Base-by-base conservation (phyloP, 2,888 invertebrate genomes). In the Eulithis prunata region DNA sequence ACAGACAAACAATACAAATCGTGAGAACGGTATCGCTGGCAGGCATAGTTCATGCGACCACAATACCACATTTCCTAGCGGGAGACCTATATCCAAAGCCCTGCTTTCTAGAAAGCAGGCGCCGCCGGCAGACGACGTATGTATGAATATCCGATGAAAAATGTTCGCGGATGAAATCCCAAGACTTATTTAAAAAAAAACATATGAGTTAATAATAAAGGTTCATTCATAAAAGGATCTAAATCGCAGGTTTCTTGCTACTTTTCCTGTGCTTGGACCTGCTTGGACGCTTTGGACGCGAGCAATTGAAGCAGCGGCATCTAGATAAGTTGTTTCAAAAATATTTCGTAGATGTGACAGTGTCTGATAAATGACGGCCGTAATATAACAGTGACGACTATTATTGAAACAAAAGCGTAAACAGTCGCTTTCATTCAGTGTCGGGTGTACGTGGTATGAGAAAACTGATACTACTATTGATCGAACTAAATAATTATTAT, bases 391-490 rank as follows among this genome's bases (percentile, higher is more conserved):
- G 46, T 36, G 11, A 13, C 28, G 5, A 32, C n/a, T 10, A 13
- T 12, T 13, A 7, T 13, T 13, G 13, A 13, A 47, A 32, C 13
- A 13, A 47, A 13, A 14, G 32, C 11, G 5, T 32, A 53, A 12
- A 6, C 46, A 64, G 43, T 72, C 66, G 58, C 71, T 72, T 70
- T 72, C 71, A 47, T 70, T 67, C 54, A 64, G 70, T 69, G 67
- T 69, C 67, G 67, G 62, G 46, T 70, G 36, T 38, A 21, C 46
- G 45, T 45, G 57, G 28, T 49, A 61, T 54, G 60, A 53, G 56
- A 56, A 67, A 57, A 45, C 57, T 10, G 13, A 60, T 52, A 56
- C 53, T 53, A 28, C 38, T 59, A 36, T 32, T 36, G 54, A 8
- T 21, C 12, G 45, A 60, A 60, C 56, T 21, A 49, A 41, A 49